These are phyloP conservation scores for Brachionus manjavacas DNA, from an alignment of 1,140 invertebrate genomes.

Conservation along the genomic window DNA sequence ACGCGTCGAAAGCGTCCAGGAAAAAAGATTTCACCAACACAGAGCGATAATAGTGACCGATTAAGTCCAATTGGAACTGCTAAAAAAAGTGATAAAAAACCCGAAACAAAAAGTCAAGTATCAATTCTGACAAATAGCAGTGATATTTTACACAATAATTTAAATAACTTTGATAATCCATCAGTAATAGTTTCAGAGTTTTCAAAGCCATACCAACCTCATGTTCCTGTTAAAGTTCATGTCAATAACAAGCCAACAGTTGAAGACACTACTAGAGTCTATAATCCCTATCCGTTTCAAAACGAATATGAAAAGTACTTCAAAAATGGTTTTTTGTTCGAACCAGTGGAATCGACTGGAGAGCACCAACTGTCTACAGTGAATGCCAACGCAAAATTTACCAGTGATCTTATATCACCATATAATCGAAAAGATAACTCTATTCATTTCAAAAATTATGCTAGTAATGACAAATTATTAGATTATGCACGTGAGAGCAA, in stretches of 20 bases:
- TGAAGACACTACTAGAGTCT: constrained; percentile 21
- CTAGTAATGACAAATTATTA: constrained; percentile 8
- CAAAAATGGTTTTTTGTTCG: constrained; percentile 36
- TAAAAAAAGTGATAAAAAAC: not conserved
- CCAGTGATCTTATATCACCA: constrained; percentile 35
- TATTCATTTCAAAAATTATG: not conserved
- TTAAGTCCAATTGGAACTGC: not conserved
- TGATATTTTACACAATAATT: not conserved
- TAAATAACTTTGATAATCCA: not conserved
- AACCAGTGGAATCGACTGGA: constrained; percentile 8
- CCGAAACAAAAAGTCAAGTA: constrained; percentile 12
- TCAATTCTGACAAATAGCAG: not conserved
- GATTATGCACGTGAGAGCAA: constrained; percentile 8
- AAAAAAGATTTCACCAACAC: not conserved
- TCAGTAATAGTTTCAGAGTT: not conserved
- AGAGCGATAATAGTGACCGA: not conserved
- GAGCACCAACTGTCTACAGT: not conserved
- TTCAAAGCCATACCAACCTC: not conserved
- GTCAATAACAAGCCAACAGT: constrained; percentile 14
- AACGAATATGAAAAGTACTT: constrained; percentile 8
- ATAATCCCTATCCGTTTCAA: constrained; percentile 32
- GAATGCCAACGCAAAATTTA: constrained; percentile 9
- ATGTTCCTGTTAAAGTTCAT: constrained; percentile 22
- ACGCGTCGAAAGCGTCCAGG: not conserved
- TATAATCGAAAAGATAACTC: constrained; percentile 6